Percentiles rank a stretch among this genome's conserved stretches.
Conservation (phyloP, 1,140 invertebrate genomes). For the Heliothis subflexa region DNA sequence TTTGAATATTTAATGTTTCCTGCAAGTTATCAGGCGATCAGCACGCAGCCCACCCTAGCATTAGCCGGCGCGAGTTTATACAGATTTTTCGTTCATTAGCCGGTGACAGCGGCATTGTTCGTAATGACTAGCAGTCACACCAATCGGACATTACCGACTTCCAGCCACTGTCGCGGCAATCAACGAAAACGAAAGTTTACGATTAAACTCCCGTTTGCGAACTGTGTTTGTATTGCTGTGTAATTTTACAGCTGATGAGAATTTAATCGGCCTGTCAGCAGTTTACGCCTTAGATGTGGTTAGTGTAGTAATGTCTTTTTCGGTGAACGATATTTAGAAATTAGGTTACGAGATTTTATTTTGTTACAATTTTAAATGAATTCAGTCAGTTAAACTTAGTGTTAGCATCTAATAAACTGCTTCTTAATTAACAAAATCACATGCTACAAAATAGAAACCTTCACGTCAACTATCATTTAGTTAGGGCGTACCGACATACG, state of each 20-base stretch:
- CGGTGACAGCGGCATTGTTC: slow-evolving; percentile 18
- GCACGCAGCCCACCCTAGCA: slow-evolving; percentile 3
- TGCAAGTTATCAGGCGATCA: neutral
- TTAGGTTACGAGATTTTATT: neutral
- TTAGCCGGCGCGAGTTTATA: neutral
- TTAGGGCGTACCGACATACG: neutral
- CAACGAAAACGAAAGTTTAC: slow-evolving; percentile 56
- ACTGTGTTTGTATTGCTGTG: slow-evolving; percentile 36
- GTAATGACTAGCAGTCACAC: slow-evolving; percentile 58
- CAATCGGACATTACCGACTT: slow-evolving; percentile 55
- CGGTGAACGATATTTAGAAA: neutral
- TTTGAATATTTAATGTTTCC: slow-evolving; percentile 3
- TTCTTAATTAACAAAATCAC: slow-evolving; percentile 5
- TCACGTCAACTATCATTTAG: slow-evolving; percentile 13
- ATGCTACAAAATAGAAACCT: neutral
- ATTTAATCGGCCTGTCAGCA: neutral
- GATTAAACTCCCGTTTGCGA: slow-evolving; percentile 17
- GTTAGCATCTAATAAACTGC: neutral
- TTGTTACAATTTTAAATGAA: neutral
- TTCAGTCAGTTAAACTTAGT: neutral
- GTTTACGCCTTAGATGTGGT: neutral
- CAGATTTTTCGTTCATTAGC: slow-evolving; percentile 27
- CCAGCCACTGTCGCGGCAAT: slow-evolving; percentile 34
- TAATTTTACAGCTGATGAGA: slow-evolving; percentile 28
- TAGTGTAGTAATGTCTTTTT: neutral